These are phyloP conservation scores for Phocides pigmalion DNA, from an alignment of 1,140 invertebrate genomes.

Conservation along the genomic window DNA sequence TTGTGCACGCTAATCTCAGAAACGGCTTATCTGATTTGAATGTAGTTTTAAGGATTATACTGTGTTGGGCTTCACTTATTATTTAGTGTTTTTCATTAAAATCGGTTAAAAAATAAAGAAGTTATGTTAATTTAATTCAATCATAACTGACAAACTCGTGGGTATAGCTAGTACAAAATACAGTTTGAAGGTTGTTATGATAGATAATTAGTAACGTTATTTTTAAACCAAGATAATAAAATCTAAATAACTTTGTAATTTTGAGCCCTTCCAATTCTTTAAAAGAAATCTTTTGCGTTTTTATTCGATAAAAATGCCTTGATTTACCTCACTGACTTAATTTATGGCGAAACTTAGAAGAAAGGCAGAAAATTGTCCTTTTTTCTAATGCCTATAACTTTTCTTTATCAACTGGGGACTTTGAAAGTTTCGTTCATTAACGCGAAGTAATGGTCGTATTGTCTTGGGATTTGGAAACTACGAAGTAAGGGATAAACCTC, in stretches of 20 bases:
- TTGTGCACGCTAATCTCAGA: too few species aligned
- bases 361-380: conserved; percentile 33
- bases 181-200: too few species aligned
- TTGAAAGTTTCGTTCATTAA: conserved; percentile 68
- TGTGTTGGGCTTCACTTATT: too few species aligned
- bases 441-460: conserved; percentile 68
- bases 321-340: conserved; percentile 21
- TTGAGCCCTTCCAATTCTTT: conserved; percentile 2
- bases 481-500: conserved; percentile 59
- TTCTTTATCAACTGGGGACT: conserved; percentile 63
- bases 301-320: conserved; percentile 9
- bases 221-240: too few species aligned
- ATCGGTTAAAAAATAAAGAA: too few species aligned
- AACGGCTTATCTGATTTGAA: too few species aligned
- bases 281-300: conserved; percentile 3
- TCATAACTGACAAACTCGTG: too few species aligned
- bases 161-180: too few species aligned
- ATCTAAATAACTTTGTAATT: conserved; percentile 7
- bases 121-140: too few species aligned
- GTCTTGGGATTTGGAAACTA: conserved; percentile 57
- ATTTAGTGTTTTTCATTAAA: too few species aligned
- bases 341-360: conserved; percentile 26
- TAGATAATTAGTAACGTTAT: too few species aligned
- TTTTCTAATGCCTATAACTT: conserved; percentile 58
- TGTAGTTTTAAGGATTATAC: too few species aligned